Evolutionary conservation across 2,888 invertebrate species (phyloP).

Genomic region (Stramonita haemastoma): DNA sequence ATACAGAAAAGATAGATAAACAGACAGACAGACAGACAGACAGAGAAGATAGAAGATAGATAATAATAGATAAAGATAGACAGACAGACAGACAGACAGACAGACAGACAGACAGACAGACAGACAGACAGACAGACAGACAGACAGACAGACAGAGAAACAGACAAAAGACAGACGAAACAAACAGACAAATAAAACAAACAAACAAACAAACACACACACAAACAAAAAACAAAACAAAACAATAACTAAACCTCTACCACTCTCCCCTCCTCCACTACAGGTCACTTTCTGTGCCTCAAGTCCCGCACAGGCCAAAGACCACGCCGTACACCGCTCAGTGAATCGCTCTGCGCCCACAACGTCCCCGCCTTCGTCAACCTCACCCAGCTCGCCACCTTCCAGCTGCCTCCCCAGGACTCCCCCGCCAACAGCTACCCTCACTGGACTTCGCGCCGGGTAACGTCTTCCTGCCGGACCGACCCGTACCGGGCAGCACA

Average conservation of each 20-base stretch:
- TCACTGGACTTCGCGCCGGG: conserved; percentile 62
- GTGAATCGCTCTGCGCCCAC: conserved; percentile 56
- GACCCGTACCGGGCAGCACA: conserved; percentile 40
- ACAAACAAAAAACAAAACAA: not conserved
- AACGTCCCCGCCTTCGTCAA: conserved; percentile 61
- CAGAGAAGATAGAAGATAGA: not conserved
- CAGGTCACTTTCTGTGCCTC: conserved; percentile 63
- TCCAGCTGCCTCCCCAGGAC: conserved; percentile 48
- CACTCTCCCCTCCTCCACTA: too few relatives aligned
- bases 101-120: not conserved
- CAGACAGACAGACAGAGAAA: too few relatives aligned
- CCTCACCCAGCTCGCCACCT: conserved; percentile 59
- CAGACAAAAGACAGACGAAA: too few relatives aligned
- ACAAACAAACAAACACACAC: not conserved
- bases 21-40: not conserved
- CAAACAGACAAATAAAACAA: too few relatives aligned
- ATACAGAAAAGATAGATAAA: too few relatives aligned
- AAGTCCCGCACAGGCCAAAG: conserved; percentile 64
- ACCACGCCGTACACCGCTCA: conserved; percentile 57
- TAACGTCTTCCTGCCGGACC: conserved; percentile 64
- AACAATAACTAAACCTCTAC: too few relatives aligned
- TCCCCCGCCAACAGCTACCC: conserved; percentile 52
- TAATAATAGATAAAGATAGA: not conserved
- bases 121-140: not conserved
- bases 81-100: not conserved